Base-by-base conservation (phyloP, 2,888 invertebrate species). In the Euphydryas editha region DNA sequence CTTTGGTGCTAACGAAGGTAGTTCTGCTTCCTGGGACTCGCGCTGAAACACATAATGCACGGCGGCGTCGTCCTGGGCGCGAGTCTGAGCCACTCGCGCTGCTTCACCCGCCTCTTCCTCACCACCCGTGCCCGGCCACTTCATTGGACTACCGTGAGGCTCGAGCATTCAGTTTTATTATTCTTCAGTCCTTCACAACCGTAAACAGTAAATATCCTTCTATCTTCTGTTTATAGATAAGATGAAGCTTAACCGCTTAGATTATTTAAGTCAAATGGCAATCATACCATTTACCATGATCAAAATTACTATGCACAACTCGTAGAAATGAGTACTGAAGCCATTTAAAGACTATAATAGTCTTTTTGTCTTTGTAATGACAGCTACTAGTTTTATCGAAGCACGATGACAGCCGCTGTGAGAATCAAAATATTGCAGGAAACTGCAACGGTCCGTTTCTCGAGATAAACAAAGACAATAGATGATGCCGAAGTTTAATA, bases 41-140 rank as follows among this genome's bases (percentile, higher is more conserved):
- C 90, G 84, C 77, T 97, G 97, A 86, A 97, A 98, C 76, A 98
- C 97, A 88, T 98, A 98, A 80, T 98, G 97, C 76, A 98, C 98
- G 86, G 96, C 96, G 72, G 97, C 97, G 94, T 98, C 98, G 88
- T 98, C 98, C 73, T 90, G 90, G 75, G 96, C 93, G 80, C 96
- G 95, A 88, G 94, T 94, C 87, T 94, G 95, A 82, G 94, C 94
- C 86, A 92, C 94, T 88, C 94, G 94, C 81, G 94, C 87, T 73
- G 90, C 87, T 81, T 92, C 92, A 71, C 90, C 92, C 85, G 85
- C 85, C 93, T 94, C 92, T 93, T 95, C 95, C 90, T 94, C 95
- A 84, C 91, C 94, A 76, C 93, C 94, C 84, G 95, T 93, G 81
- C 95, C 95, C 94, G 95, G 94, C 95, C 95, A 95, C 95, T 96